These are phyloP conservation scores for Pollimyrus isidori DNA, from an alignment of 2,113 vertebrate genomes.

Conservation along the genomic window DNA sequence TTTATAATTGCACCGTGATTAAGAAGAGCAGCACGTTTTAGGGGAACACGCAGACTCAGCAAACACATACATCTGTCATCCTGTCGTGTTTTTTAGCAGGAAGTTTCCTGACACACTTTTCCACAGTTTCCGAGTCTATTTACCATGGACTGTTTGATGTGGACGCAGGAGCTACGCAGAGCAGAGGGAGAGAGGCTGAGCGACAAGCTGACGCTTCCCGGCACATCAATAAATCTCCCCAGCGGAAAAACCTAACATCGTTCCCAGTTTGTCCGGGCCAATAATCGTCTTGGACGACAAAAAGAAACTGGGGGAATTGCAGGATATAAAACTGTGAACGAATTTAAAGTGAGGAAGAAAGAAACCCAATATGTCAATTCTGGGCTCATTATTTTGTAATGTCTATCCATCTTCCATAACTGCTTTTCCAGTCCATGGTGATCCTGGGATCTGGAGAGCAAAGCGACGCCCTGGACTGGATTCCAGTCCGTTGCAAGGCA, in stretches of 20 bases:
- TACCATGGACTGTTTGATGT: slow-evolving; percentile 35
- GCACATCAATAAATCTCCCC: slow-evolving; percentile 30
- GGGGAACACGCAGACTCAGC: background rate
- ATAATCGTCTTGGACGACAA: slow-evolving; percentile 35
- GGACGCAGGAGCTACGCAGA: slow-evolving; percentile 34
- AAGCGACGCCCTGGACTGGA: background rate
- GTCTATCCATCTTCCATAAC: background rate
- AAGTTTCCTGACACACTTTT: slow-evolving; percentile 18
- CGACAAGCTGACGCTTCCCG: slow-evolving; percentile 22
- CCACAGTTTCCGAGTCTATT: slow-evolving; percentile 27
- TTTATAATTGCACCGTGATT: background rate
- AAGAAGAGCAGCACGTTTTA: background rate
- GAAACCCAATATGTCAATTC: background rate
- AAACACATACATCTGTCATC: background rate
- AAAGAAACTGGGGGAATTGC: slow-evolving; percentile 8
- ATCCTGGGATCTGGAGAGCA: background rate
- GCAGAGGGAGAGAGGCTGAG: slow-evolving; percentile 26
- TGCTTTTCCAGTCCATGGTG: background rate
- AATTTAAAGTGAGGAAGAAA: background rate
- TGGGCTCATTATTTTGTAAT: background rate
- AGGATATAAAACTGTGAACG: background rate
- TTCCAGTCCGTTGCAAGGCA: background rate
- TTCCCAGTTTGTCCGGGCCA: slow-evolving; percentile 22
- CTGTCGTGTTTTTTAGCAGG: background rate
- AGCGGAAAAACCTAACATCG: slow-evolving; percentile 29